Percentiles rank a stretch among this genome's conserved stretches.
Conservation (phyloP, 2,888 invertebrate genomes). For the Myopa testacea region DNA sequence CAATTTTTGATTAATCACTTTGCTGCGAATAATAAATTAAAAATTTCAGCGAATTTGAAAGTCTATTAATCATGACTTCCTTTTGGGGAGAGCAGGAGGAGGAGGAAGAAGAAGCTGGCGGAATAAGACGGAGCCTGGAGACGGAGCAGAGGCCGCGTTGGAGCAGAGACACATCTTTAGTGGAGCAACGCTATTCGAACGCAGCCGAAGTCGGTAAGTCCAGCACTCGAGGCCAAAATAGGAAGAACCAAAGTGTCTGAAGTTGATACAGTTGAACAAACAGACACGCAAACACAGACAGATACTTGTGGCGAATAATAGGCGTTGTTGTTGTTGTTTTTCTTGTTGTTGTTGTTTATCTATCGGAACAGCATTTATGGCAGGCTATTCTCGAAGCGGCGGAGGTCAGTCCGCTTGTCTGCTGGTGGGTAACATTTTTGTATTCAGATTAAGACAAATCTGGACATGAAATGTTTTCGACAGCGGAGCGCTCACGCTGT, state of each 20-base stretch:
- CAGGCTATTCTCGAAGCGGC: neutral
- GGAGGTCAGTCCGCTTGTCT: conserved; percentile 19
- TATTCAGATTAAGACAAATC: conserved; percentile 31
- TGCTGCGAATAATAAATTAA: conserved; percentile 68
- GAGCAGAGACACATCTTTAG: conserved; percentile 11
- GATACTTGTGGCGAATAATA: neutral
- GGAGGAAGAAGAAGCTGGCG: neutral
- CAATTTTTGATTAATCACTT: conserved; percentile 64
- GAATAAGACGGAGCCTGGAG: neutral
- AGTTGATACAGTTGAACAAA: conserved; percentile 25
- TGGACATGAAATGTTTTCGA: conserved; percentile 25
- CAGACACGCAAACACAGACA: conserved; percentile 23
- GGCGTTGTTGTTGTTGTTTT: conserved; percentile 5
- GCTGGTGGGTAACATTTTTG: conserved; percentile 23
- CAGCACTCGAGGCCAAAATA: conserved; percentile 8
- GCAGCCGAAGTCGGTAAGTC: neutral
- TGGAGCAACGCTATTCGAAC: neutral
- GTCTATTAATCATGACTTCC: conserved; percentile 67
- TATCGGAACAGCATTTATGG: neutral
- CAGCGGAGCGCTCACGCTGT: neutral
- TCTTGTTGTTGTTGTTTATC: neutral
- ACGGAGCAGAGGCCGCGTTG: neutral
- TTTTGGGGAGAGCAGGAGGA: conserved; percentile 26
- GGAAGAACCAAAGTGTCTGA: conserved; percentile 18
- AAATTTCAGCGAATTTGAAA: conserved; percentile 69